phyloP scores from a whole-genome alignment of 2,888 invertebrate species.

The Acrobasis consociella region DNA sequence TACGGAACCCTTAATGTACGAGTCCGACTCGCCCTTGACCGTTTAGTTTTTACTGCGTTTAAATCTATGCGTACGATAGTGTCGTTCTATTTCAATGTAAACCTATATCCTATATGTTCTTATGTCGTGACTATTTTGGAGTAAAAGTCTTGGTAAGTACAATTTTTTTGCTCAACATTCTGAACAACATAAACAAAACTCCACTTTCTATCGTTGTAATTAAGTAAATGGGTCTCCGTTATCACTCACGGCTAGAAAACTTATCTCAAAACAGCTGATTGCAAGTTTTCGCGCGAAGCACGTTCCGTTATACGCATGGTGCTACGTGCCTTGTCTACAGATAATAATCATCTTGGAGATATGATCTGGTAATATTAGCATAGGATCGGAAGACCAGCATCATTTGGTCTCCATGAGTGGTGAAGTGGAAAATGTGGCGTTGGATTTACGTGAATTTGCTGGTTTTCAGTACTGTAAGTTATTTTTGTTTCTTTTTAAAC shows the following conservation, averaged over 20 bases:
- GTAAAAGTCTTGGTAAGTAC: no score
- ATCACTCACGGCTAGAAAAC: conserved; percentile 19
- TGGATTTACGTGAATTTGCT: conserved; percentile 35
- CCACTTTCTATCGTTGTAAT: conserved; percentile 1
- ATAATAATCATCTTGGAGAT: conserved; percentile 11
- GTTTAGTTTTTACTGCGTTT: no score
- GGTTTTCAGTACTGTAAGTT: conserved; percentile 44
- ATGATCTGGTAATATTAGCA: conserved; percentile 19
- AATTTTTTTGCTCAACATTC: no score
- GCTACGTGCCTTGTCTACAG: conserved; percentile 13
- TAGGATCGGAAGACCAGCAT: not conserved
- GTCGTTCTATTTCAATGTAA: no score
- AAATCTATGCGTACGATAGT: no score
- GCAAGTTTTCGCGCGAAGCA: conserved; percentile 10
- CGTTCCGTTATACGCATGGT: conserved; percentile 1
- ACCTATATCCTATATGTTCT: no score
- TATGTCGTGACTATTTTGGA: no score
- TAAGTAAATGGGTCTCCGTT: conserved; percentile 16
- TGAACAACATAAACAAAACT: no score
- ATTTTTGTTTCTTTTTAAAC: not conserved
- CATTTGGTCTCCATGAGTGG: conserved; percentile 24
- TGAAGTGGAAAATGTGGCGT: conserved; percentile 40
- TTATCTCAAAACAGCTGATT: conserved; percentile 14
- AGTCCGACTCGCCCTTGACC: no score
- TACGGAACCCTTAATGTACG: no score